Evolutionary conservation across 2,113 vertebrate species (phyloP), one percentile per base, ranked within the genome.

Genomic region (Nothoprocta perdicaria): DNA sequence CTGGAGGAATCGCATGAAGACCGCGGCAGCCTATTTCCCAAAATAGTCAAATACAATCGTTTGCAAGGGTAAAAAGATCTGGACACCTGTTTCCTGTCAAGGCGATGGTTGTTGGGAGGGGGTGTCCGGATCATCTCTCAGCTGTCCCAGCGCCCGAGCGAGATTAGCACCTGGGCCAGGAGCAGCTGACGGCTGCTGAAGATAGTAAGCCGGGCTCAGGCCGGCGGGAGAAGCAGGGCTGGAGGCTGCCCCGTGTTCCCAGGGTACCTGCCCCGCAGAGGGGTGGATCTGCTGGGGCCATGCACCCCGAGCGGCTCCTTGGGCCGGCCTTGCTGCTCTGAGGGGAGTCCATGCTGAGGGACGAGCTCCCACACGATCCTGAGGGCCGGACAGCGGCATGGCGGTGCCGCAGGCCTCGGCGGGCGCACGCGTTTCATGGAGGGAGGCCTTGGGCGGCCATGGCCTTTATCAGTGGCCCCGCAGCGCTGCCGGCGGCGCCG

Each of bases 41-140:
- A 88, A 96, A 43, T 60, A 74, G 75, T 86, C 40, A 76, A 84
- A 92, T 58, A 15, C 38, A 85, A 46, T 46, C 33, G 38, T 74
- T 74, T 31, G 18, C 60, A 83, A 24, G 24, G 41, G 14, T 71
- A 61, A 77, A 74, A 76, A 52, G 31, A 26, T 27, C 55, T 82
- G 66, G 76, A 86, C 92, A 91, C 83, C 90, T 95, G 92, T 84
- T 93, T 84, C 53, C 86, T 75, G 57, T 29, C 31, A 88, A 83
- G 81, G 75, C 2, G 1, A 48, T 11, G 46, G 46, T 14, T 22
- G 21, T 22, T 21, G 46, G 21, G 65, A 0, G 0, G 27, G 50
- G 6, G 0, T 6, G 4, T 31, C 84, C 75, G 7, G 1, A 58
- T 53, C 62, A 41, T 62, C 0, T 0, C 63, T 86, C 74, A 82